Percentiles rank a stretch among this genome's conserved stretches.
Conservation (phyloP, 2,888 invertebrate genomes). For the Anthrax anthrax region DNA sequence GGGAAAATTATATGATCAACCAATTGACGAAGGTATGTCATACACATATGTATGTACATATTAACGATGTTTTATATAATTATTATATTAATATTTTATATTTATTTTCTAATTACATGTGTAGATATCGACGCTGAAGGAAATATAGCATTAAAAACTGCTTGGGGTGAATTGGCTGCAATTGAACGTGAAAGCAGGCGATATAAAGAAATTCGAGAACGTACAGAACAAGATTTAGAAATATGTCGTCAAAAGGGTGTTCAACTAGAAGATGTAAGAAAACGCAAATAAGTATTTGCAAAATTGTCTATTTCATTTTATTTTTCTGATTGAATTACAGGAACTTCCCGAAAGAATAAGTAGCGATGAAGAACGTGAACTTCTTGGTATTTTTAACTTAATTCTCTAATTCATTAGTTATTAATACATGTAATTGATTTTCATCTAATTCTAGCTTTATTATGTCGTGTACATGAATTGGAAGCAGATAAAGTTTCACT, state of each 20-base stretch:
- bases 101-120: no score
- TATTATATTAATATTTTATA: no score
- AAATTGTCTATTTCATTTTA: not conserved
- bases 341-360: constrained; percentile 72
- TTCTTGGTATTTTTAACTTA: constrained; percentile 28
- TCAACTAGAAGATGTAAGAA: constrained; percentile 64
- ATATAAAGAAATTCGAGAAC: constrained; percentile 58
- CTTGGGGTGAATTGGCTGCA: constrained; percentile 69
- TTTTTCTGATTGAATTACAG: constrained; percentile 31
- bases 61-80: no score
- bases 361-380: constrained; percentile 80
- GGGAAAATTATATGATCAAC: constrained; percentile 42
- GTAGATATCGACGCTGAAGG: constrained; percentile 32
- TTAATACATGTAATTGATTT: not conserved
- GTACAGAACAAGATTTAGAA: constrained; percentile 69
- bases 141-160: constrained; percentile 48
- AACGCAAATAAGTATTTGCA: not conserved
- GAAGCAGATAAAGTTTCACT: constrained; percentile 90
- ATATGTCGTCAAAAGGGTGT: constrained; percentile 63
- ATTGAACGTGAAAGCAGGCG: constrained; percentile 76
- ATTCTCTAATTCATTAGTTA: not conserved
- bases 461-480: constrained; percentile 83
- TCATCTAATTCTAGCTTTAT: constrained; percentile 48
- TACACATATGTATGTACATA: no score
- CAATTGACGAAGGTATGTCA: constrained; percentile 31